Conservation (phyloP, 2,888 invertebrate species). For the Serripes groenlandicus region DNA sequence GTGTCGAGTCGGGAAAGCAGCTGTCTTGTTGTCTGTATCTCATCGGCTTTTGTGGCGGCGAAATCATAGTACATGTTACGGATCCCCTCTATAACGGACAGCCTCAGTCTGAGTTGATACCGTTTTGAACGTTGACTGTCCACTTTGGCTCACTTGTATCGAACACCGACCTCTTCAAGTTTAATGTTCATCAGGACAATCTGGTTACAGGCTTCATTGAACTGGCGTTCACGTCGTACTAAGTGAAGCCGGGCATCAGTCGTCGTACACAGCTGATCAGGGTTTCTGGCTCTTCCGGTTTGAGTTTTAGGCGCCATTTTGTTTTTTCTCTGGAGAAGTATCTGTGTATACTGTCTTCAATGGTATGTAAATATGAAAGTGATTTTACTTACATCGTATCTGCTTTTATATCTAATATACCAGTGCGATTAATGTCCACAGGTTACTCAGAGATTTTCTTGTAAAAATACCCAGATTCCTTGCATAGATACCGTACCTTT, state of each 20-base stretch:
- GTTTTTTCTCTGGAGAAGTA: too few relatives aligned
- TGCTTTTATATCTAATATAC: too few relatives aligned
- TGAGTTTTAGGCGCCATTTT: conserved; percentile 26
- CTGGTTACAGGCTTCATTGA: conserved; percentile 74
- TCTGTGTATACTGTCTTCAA: too few relatives aligned
- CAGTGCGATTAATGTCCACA: too few relatives aligned
- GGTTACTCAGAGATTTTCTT: too few relatives aligned
- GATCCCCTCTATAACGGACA: conserved; percentile 73
- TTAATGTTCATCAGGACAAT: conserved; percentile 74
- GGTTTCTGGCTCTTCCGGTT: too few relatives aligned
- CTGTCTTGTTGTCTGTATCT: conserved; percentile 34
- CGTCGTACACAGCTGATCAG: neutral
- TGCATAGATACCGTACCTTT: too few relatives aligned
- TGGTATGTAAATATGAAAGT: too few relatives aligned
- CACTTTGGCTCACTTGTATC: conserved; percentile 74
- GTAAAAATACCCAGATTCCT: too few relatives aligned
- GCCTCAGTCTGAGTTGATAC: conserved; percentile 76
- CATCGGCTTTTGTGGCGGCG: conserved; percentile 53
- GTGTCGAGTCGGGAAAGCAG: neutral
- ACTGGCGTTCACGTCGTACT: conserved; percentile 38
- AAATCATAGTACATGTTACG: conserved; percentile 71
- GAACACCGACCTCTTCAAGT: conserved; percentile 63
- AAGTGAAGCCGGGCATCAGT: conserved; percentile 37
- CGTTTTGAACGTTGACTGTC: conserved; percentile 73
- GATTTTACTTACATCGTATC: too few relatives aligned